These are phyloP conservation scores for Nyctibius grandis DNA, from an alignment of 2,797 vertebrate species.

Conservation along the genomic window DNA sequence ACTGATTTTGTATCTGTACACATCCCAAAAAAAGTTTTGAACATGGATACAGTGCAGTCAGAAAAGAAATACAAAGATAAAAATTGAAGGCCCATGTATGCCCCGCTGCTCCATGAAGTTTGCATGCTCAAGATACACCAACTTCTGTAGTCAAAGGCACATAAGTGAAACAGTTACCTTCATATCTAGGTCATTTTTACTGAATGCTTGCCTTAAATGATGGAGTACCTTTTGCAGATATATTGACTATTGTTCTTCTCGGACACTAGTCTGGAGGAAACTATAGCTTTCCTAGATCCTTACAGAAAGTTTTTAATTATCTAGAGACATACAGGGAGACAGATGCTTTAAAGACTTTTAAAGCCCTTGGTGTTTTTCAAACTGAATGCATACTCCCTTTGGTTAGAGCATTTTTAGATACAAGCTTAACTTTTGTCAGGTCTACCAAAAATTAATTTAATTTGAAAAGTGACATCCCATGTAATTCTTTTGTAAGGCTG, in stretches of 20 bases:
- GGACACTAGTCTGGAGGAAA: background rate
- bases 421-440: background rate
- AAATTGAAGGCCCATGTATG: background rate
- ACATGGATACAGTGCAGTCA: background rate
- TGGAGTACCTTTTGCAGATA: background rate
- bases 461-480: background rate
- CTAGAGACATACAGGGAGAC: background rate
- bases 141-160: background rate
- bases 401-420: background rate
- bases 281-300: background rate
- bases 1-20: background rate
- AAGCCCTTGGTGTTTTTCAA: background rate
- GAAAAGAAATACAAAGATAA: background rate
- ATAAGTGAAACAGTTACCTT: background rate
- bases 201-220: background rate
- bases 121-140: background rate
- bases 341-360: background rate
- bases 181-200: background rate
- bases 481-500: background rate
- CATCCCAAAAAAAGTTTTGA: background rate
- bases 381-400: background rate
- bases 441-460: background rate
- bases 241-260: background rate
- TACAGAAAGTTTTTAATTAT: background rate
- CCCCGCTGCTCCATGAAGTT: background rate